Conservation (phyloP, 2,888 invertebrate species). For the Taenaris catops region DNA sequence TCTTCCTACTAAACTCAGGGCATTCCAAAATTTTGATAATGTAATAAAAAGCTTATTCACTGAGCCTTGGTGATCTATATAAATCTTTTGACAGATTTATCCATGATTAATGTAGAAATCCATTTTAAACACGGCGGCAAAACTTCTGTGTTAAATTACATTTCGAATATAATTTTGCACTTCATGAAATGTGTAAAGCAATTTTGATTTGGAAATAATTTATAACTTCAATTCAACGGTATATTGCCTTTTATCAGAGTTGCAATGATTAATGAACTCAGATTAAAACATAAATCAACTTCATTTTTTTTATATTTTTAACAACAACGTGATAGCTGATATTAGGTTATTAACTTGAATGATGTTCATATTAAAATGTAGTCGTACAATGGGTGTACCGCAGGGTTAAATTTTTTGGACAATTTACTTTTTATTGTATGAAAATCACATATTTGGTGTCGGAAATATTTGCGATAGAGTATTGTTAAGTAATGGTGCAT, state of each 20-base stretch:
- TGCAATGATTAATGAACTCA: conserved; percentile 3
- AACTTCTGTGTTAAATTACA: conserved; percentile 21
- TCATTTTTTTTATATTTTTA: no score
- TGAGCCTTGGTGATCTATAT: conserved; percentile 33
- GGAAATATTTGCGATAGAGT: no score
- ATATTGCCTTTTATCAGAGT: conserved; percentile 7
- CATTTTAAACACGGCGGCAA: conserved; percentile 33
- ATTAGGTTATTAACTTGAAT: no score
- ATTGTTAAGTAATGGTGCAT: no score
- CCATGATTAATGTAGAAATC: conserved; percentile 38
- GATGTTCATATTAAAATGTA: no score
- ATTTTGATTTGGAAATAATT: conserved; percentile 18
- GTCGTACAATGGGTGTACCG: no score
- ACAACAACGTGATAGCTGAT: no score
- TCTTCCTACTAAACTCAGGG: no score
- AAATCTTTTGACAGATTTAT: conserved; percentile 37
- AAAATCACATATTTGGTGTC: no score
- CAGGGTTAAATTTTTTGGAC: no score
- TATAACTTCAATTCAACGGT: conserved; percentile 13
- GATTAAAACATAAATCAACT: conserved; percentile 3
- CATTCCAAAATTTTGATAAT: no score
- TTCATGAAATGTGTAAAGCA: conserved; percentile 13
- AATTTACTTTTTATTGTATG: no score
- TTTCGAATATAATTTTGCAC: conserved; percentile 20
- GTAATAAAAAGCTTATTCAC: conserved; percentile 30